Conservation (phyloP, 2,888 invertebrate species). For the Drosophila quasianomalipes region DNA sequence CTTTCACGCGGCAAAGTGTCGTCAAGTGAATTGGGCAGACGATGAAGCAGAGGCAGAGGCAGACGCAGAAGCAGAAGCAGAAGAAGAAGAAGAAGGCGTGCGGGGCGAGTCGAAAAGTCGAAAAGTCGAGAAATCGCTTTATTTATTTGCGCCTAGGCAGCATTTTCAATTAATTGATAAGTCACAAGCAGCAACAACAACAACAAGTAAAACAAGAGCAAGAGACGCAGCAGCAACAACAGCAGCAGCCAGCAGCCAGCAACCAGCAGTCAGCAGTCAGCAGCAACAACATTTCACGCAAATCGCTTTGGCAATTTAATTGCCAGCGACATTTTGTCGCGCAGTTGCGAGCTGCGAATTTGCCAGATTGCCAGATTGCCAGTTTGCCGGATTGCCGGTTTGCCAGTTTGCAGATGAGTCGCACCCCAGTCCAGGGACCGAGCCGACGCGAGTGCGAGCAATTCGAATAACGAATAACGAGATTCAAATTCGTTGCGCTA, state of each 20-base stretch:
- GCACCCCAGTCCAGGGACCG: conserved; percentile 10
- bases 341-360: conserved; percentile 13
- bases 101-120: conserved; percentile 20
- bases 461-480: conserved; percentile 34
- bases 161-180: conserved; percentile 80
- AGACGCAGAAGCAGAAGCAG: neutral
- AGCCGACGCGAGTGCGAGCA: neutral
- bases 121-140: conserved; percentile 53
- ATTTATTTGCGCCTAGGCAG: conserved; percentile 75
- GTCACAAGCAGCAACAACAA: conserved; percentile 50
- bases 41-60: neutral
- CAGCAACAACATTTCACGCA: conserved; percentile 65
- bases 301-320: conserved; percentile 71
- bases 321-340: conserved; percentile 71
- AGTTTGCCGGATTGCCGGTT: neutral
- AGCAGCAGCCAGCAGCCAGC: conserved; percentile 11
- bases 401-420: conserved; percentile 6
- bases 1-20: conserved; percentile 67
- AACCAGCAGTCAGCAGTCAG: conserved; percentile 15
- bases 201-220: conserved; percentile 6
- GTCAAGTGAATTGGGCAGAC: conserved; percentile 46
- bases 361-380: neutral
- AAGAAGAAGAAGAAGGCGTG: neutral
- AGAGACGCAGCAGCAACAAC: conserved; percentile 10
- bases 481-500: conserved; percentile 57